Evolutionary conservation across 2,113 vertebrate genomes (phyloP).

Genomic region (Hippocampus abdominalis): DNA sequence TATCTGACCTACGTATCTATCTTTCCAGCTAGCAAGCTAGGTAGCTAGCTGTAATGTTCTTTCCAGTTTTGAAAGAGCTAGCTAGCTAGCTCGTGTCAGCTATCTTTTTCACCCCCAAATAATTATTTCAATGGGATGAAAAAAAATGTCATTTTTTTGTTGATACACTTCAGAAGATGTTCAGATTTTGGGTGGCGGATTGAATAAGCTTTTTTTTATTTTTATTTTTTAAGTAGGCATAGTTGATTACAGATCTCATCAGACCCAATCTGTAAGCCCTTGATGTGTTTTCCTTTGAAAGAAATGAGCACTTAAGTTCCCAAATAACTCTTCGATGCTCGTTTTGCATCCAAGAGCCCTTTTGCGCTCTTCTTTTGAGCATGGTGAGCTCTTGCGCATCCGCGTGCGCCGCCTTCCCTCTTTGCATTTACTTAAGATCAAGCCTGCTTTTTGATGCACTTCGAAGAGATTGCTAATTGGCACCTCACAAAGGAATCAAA

Average conservation of each 20-base stretch:
- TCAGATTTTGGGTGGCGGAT: too few relatives aligned
- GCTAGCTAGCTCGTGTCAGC: too few relatives aligned
- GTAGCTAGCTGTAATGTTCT: too few relatives aligned
- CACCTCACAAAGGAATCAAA: constrained; percentile 56
- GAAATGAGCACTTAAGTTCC: constrained; percentile 26
- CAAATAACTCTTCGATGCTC: constrained; percentile 18
- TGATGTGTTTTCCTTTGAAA: constrained; percentile 59
- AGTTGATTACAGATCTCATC: constrained; percentile 60
- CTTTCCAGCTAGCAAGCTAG: too few relatives aligned
- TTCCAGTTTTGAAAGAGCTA: too few relatives aligned
- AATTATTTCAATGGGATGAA: too few relatives aligned
- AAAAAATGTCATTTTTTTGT: too few relatives aligned
- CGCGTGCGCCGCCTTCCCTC: constrained; percentile 23
- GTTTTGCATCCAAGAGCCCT: constrained; percentile 37
- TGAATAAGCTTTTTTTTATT: too few relatives aligned
- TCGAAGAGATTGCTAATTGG: constrained; percentile 63
- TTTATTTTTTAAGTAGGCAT: neutral
- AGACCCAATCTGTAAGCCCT: constrained; percentile 47
- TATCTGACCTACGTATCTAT: too few relatives aligned
- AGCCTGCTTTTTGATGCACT: constrained; percentile 55
- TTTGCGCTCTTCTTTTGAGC: constrained; percentile 26
- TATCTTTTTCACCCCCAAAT: too few relatives aligned
- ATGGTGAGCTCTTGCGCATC: constrained; percentile 31
- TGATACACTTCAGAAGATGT: constrained; percentile 33
- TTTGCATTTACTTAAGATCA: constrained; percentile 10